Conservation (phyloP, 2,888 invertebrate genomes). For the Chrysina gloriosa region DNA sequence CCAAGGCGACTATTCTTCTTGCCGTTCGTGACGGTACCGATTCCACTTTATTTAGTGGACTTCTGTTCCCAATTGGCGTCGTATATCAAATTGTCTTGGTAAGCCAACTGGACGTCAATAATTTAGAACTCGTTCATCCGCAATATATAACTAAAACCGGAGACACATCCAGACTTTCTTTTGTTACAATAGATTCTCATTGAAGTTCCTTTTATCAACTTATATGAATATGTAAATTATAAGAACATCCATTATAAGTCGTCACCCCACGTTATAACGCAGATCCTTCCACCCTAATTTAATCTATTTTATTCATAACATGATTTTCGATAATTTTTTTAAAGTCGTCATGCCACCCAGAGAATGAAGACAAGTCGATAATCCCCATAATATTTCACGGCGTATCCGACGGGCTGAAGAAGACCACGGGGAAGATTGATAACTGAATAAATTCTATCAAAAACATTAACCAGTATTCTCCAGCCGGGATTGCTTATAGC, state of each 20-base stretch:
- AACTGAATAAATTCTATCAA: conserved; percentile 60
- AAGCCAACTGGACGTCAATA: conserved; percentile 62
- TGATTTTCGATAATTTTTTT: conserved; percentile 51
- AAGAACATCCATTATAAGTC: neutral
- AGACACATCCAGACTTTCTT: too few species aligned
- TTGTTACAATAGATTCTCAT: too few species aligned
- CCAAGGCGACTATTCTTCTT: conserved; percentile 60
- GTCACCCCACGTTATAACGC: conserved; percentile 1
- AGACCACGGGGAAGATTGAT: conserved; percentile 61
- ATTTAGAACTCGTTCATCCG: conserved; percentile 55
- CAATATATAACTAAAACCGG: conserved; percentile 28
- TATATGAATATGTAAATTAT: neutral
- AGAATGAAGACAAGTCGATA: conserved; percentile 53
- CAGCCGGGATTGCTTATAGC: conserved; percentile 54
- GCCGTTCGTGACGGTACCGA: conserved; percentile 57
- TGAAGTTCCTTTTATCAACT: too few species aligned
- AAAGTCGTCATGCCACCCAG: neutral
- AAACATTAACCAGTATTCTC: conserved; percentile 60
- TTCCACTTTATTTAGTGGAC: conserved; percentile 60
- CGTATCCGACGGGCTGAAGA: conserved; percentile 55
- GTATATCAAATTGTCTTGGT: conserved; percentile 64
- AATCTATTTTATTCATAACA: conserved; percentile 56
- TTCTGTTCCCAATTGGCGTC: conserved; percentile 61
- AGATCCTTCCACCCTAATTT: conserved; percentile 48
- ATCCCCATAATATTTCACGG: conserved; percentile 59